phyloP scores from a whole-genome alignment of 2,888 invertebrate species.

The Cenopis cana region DNA sequence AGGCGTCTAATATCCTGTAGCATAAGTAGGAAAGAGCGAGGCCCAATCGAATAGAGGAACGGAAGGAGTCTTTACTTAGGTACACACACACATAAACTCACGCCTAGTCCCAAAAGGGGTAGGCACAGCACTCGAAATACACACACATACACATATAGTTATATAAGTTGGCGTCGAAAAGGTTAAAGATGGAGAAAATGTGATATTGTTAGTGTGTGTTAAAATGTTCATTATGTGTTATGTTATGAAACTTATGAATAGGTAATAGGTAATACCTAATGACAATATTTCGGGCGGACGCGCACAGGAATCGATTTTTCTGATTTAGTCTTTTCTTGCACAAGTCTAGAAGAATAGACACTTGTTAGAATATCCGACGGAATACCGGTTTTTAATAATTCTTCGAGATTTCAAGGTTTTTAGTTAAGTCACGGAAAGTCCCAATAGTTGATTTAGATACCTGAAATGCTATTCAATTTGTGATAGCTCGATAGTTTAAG shows the following conservation, averaged over 20 bases:
- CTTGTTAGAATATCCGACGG: constrained; percentile 10
- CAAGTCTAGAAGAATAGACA: constrained; percentile 4
- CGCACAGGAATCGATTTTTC: constrained; percentile 13
- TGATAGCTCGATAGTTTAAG: neutral
- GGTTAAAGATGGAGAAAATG: too few species aligned
- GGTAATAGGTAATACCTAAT: neutral
- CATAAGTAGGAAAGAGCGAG: constrained; percentile 20
- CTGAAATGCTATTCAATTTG: constrained; percentile 1
- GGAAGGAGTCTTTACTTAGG: too few species aligned
- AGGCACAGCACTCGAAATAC: too few species aligned
- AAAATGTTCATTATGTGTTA: too few species aligned
- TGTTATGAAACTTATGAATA: too few species aligned
- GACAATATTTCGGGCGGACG: constrained; percentile 22
- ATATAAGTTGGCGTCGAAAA: too few species aligned
- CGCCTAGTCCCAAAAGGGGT: too few species aligned
- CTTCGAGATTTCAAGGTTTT: neutral
- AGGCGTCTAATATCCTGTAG: constrained; percentile 22
- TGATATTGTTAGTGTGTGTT: too few species aligned
- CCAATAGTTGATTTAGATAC: neutral
- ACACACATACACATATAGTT: too few species aligned
- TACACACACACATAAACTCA: too few species aligned
- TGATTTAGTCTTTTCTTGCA: constrained; percentile 22
- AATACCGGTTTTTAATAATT: constrained; percentile 22
- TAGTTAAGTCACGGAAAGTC: constrained; percentile 1
- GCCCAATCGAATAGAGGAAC: too few species aligned